A percentile compares a stretch with the other conserved stretches of the same genome.
These are phyloP conservation scores for Crotalus horridus DNA, from an alignment of 2,113 vertebrate species.

Conservation along the genomic window DNA sequence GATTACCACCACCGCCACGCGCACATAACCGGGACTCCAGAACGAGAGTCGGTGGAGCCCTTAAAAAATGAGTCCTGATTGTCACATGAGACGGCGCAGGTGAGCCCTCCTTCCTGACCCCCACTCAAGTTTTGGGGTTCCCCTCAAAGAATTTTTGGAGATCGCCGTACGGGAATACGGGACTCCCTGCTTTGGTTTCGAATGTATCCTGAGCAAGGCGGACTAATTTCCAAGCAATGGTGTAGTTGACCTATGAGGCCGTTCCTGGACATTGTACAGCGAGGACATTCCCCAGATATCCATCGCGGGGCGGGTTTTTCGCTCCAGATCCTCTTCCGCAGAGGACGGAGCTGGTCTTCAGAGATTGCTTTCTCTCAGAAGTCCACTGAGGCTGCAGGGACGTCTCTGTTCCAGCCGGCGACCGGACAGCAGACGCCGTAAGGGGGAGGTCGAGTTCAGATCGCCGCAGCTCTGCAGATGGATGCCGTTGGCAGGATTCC, in stretches of 20 bases:
- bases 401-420: conserved; percentile 66
- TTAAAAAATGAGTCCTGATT: background rate
- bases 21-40: background rate
- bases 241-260: fast-evolving
- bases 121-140: background rate
- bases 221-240: background rate
- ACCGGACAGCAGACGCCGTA: conserved; percentile 76
- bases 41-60: background rate
- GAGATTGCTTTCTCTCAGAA: conserved; percentile 82
- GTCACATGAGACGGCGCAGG: background rate
- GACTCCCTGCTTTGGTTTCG: background rate
- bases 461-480: conserved; percentile 94
- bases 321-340: background rate
- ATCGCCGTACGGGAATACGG: no score
- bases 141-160: no score
- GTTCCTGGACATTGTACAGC: background rate
- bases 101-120: background rate
- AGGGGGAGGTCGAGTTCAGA: conserved; percentile 84
- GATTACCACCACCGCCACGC: fast-evolving
- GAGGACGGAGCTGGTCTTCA: conserved; percentile 11
- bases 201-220: background rate
- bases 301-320: fast-evolving
- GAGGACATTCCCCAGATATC: background rate
- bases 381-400: conserved; percentile 78
- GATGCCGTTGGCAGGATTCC: conserved; percentile 74